Percentiles rank a stretch among this genome's conserved stretches.
Conservation (phyloP, 2,113 vertebrate species). For the Clinocottus analis region DNA sequence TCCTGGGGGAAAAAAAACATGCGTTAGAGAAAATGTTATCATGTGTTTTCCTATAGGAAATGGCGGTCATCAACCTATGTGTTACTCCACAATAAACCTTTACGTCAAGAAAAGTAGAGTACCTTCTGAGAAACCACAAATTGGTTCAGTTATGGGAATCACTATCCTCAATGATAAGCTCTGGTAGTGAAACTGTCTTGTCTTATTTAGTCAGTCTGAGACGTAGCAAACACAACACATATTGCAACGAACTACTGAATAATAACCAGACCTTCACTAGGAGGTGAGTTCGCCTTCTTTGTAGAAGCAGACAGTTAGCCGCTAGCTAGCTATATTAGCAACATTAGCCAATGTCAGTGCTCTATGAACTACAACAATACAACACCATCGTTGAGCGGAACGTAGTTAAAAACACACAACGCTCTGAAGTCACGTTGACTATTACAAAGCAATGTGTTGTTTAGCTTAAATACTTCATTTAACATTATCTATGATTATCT, state of each 20-base stretch:
- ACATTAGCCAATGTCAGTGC: conserved; percentile 1
- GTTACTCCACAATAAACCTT: not conserved
- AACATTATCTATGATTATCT: not conserved
- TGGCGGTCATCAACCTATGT: not conserved
- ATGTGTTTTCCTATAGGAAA: not conserved
- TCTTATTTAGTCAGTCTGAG: not conserved
- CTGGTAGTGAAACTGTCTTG: not conserved
- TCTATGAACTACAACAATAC: not conserved
- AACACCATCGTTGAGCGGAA: not conserved
- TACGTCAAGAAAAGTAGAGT: not conserved
- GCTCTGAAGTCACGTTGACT: not conserved
- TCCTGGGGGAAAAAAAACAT: conserved; percentile 39
- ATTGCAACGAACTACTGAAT: fast-evolving
- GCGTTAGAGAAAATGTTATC: not conserved
- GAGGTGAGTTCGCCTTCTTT: no score
- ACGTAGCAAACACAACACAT: no score
- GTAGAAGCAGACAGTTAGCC: no score
- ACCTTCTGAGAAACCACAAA: not conserved
- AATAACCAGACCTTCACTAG: fast-evolving
- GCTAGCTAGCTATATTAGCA: conserved; percentile 35
- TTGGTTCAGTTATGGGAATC: not conserved
- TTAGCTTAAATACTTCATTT: fast-evolving
- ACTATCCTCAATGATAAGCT: not conserved
- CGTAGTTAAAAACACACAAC: fast-evolving
- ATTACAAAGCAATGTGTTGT: fast-evolving